A percentile compares a stretch with the other conserved stretches of the same genome.
Evolutionary conservation across 2,113 vertebrate species (phyloP).

Genomic region (Brachypteracias leptosomus): DNA sequence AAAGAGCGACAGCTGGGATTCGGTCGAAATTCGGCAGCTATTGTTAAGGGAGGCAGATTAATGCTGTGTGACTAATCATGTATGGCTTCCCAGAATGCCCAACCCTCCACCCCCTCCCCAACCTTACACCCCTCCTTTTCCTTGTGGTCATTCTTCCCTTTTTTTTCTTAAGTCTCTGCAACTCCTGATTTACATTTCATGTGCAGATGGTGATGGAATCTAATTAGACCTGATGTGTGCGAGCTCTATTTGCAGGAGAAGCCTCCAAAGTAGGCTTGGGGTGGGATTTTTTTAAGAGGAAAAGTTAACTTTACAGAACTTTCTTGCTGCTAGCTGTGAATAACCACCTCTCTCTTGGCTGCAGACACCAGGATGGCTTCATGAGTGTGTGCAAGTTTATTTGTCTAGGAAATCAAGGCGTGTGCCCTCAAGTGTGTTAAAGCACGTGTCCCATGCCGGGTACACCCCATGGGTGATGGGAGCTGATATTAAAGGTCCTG

Average conservation of each 20-base stretch:
- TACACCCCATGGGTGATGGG: background rate
- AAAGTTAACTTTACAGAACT: conserved; percentile 57
- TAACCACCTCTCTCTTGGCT: background rate
- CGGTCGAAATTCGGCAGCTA: conserved; percentile 87
- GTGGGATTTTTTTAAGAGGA: background rate
- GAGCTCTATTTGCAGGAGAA: conserved; percentile 70
- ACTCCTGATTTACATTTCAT: conserved; percentile 52
- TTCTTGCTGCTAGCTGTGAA: background rate
- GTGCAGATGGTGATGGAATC: conserved; percentile 82
- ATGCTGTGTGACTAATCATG: conserved; percentile 98
- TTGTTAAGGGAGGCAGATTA: conserved; percentile 93
- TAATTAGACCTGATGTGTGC: conserved; percentile 80
- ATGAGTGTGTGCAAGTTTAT: background rate
- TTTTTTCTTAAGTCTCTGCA: conserved; percentile 57
- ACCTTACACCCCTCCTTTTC: conserved; percentile 66
- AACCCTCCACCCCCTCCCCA: conserved; percentile 69
- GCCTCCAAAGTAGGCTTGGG: background rate
- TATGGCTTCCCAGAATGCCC: conserved; percentile 94
- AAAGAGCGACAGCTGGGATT: conserved; percentile 96
- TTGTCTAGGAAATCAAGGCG: conserved; percentile 26
- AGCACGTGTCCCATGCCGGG: background rate
- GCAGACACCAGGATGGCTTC: background rate
- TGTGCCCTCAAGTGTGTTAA: background rate
- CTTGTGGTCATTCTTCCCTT: conserved; percentile 75
- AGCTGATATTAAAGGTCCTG: background rate